Evolutionary conservation across 2,888 invertebrate genomes (phyloP).

Genomic region (Dermolepida albohirtum): DNA sequence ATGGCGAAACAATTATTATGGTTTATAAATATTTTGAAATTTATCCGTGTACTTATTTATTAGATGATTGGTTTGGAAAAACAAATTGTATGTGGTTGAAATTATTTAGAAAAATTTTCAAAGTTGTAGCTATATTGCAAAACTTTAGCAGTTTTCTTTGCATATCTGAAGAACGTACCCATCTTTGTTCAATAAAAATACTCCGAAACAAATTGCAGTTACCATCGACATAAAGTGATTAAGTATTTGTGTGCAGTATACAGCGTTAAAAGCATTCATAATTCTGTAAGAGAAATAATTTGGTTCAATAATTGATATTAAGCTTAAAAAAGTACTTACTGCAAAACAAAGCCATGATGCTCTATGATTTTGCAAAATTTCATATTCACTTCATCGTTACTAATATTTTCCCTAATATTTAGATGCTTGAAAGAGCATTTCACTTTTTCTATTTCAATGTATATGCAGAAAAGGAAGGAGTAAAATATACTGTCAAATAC

Average conservation of each 20-base stretch:
- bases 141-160: too few relatives aligned
- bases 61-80: too few relatives aligned
- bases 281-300: conserved; percentile 31
- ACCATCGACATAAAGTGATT: conserved; percentile 28
- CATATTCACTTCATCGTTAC: conserved; percentile 2
- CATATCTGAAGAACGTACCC: conserved; percentile 38
- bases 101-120: too few relatives aligned
- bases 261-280: conserved; percentile 24
- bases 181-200: conserved; percentile 37
- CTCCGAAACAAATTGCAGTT: conserved; percentile 32
- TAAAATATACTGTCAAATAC: conserved; percentile 21
- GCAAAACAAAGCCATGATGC: conserved; percentile 36
- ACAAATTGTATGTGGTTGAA: too few relatives aligned
- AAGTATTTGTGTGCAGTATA: conserved; percentile 31
- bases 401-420: conserved; percentile 19
- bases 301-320: not conserved
- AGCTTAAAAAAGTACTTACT: conserved; percentile 19
- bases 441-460: conserved; percentile 24
- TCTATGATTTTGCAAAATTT: conserved; percentile 31
- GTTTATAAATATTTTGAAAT: too few relatives aligned
- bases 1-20: too few relatives aligned
- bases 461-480: conserved; percentile 16
- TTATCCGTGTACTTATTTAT: too few relatives aligned
- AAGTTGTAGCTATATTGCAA: too few relatives aligned
- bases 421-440: conserved; percentile 32